Base-by-base conservation (phyloP, 2,797 vertebrate species). In the Perodicticus potto region DNA sequence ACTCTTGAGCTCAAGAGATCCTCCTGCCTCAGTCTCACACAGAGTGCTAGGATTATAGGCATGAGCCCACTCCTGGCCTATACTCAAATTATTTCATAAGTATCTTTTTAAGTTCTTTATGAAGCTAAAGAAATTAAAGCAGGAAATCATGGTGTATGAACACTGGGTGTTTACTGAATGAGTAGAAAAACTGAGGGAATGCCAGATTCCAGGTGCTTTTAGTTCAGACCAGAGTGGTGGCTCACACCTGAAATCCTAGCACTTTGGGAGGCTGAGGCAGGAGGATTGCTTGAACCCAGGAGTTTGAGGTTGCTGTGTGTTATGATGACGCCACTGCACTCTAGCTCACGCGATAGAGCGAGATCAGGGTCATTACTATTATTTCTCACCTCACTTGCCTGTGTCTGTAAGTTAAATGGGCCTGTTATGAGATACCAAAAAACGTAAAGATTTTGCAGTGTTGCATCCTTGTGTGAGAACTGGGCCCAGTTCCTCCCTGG, bases 371-470 rank as follows among this genome's bases (percentile, higher is more conserved):
- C 29, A 3, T 40, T 19, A 22, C 45, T 40, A 8, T 72, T 49
- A 4, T 17, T 76, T 88, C n/a, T 74, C 14, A 17, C n/a, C 27
- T 61, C 8, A 74, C 16, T 63, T 11, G 0, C 55, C 91, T 73
- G 45, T 37, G 1, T 72, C 63, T 49, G 8, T 34, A 32, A 57
- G n/a, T 81, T 77, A 25, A 25, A 0, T 7, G 73, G 20, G 53
- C 37, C 57, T 67, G 1, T 57, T 22, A 7, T 0, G 5, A 81
- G 83, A 83, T 0, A 1, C 45, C 37, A 22, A 4, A 2, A 2
- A 25, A 29, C 22, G 0, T 20, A 12, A 53, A 12, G 43, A 17
- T 40, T 65, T 22, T 37, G 3, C 0, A 22, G 25, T 1, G 3
- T 9, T 34, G 57, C 29, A 77, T 40, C 61, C 45, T 53, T 0